These are phyloP conservation scores for Trichonephila inaurata DNA, from an alignment of 1,140 invertebrate species.

Conservation along the genomic window DNA sequence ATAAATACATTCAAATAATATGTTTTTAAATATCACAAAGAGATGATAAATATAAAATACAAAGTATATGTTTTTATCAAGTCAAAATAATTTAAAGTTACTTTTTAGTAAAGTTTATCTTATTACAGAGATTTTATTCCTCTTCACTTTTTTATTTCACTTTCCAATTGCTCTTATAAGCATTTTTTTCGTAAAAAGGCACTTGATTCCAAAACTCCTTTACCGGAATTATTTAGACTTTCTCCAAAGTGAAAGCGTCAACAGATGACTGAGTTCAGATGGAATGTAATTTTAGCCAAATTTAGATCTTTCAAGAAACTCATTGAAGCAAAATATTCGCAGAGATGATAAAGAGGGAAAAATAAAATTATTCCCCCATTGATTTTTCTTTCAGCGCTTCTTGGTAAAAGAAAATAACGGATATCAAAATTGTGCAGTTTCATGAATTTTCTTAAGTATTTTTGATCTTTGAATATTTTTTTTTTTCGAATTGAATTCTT, in stretches of 20 bases:
- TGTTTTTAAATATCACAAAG: too few relatives aligned
- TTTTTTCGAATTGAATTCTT: too few relatives aligned
- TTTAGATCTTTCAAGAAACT: background rate
- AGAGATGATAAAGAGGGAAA: background rate
- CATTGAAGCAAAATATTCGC: conserved; percentile 6
- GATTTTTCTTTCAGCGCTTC: background rate
- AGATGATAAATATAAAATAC: too few relatives aligned
- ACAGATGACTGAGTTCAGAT: background rate
- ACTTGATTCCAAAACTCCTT: background rate
- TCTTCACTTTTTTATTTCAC: background rate
- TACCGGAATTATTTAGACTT: background rate
- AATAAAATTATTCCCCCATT: background rate
- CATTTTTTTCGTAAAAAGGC: background rate
- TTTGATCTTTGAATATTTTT: too few relatives aligned
- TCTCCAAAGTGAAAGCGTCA: background rate
- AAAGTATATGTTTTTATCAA: too few relatives aligned
- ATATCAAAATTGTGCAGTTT: background rate
- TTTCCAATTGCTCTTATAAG: background rate
- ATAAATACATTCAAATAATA: too few relatives aligned
- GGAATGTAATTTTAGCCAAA: background rate
- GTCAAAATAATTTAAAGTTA: background rate
- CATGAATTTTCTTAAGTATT: background rate
- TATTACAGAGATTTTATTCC: background rate
- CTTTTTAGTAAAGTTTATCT: background rate
- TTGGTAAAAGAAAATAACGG: background rate